phyloP scores from a whole-genome alignment of 2,113 vertebrate species.

The Pantherophis guttatus region DNA sequence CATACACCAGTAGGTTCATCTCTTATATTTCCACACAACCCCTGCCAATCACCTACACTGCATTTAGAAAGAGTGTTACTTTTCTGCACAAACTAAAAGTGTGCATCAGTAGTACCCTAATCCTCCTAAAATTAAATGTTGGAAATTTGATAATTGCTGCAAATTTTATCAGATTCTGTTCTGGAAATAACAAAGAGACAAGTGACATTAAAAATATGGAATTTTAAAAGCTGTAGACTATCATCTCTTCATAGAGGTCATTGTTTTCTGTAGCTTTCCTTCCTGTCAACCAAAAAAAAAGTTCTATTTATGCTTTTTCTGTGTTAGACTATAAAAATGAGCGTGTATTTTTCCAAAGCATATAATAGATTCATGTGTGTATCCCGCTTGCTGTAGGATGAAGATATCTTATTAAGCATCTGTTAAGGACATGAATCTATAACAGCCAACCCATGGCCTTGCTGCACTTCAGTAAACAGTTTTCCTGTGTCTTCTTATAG shows the following conservation, averaged over 20 bases:
- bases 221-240: neutral
- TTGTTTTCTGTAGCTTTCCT: neutral
- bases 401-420: neutral
- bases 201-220: neutral
- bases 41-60: too few relatives aligned
- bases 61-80: too few relatives aligned
- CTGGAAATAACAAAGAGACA: neutral
- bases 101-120: too few relatives aligned
- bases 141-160: too few relatives aligned
- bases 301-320: neutral
- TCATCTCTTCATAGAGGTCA: neutral
- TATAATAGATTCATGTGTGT: neutral
- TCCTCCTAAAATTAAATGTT: too few relatives aligned
- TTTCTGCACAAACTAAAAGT: too few relatives aligned
- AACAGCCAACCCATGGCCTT: neutral
- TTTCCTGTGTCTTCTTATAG: neutral
- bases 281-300: neutral
- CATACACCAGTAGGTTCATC: too few relatives aligned
- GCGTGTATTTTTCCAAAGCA: neutral
- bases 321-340: neutral
- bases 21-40: too few relatives aligned
- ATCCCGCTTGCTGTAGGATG: neutral
- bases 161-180: neutral
- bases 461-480: too few relatives aligned
- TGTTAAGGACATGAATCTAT: neutral